phyloP scores from a whole-genome alignment of 2,888 invertebrate genomes.

The Tholera decimalis region DNA sequence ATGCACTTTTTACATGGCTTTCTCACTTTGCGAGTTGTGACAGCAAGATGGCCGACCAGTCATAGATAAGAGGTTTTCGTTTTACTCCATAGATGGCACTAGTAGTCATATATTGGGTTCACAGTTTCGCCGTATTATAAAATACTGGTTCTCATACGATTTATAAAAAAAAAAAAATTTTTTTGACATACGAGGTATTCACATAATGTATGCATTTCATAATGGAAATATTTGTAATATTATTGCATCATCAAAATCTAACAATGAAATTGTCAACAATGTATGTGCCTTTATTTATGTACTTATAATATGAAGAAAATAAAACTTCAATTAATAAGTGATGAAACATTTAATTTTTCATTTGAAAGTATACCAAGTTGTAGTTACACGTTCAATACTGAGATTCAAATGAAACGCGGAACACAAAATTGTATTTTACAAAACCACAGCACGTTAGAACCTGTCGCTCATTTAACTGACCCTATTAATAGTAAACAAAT shows the following conservation, averaged over 20 bases:
- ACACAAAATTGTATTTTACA: constrained; percentile 88
- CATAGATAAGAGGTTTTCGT: constrained; percentile 3
- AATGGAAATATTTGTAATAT: too few species aligned
- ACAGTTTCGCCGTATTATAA: too few species aligned
- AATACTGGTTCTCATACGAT: constrained; percentile 4
- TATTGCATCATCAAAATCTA: too few species aligned
- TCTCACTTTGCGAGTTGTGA: too few species aligned
- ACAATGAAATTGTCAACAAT: too few species aligned
- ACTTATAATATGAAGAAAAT: constrained; percentile 9
- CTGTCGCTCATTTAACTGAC: constrained; percentile 56
- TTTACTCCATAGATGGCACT: constrained; percentile 8
- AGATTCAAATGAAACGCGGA: constrained; percentile 91
- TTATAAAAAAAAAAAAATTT: too few species aligned
- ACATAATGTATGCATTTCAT: too few species aligned
- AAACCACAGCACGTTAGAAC: constrained; percentile 72
- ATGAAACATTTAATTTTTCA: constrained; percentile 91
- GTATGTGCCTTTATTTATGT: neutral
- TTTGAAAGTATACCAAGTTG: constrained; percentile 91
- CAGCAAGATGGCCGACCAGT: too few species aligned
- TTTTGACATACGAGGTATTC: too few species aligned
- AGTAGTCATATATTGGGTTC: neutral
- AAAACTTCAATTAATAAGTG: constrained; percentile 71
- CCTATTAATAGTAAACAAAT: neutral
- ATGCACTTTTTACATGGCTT: constrained; percentile 14
- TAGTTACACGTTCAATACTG: constrained; percentile 89